Evolutionary conservation across 1,140 invertebrate genomes (phyloP).

Genomic region (Chrysomallon squamiferum): DNA sequence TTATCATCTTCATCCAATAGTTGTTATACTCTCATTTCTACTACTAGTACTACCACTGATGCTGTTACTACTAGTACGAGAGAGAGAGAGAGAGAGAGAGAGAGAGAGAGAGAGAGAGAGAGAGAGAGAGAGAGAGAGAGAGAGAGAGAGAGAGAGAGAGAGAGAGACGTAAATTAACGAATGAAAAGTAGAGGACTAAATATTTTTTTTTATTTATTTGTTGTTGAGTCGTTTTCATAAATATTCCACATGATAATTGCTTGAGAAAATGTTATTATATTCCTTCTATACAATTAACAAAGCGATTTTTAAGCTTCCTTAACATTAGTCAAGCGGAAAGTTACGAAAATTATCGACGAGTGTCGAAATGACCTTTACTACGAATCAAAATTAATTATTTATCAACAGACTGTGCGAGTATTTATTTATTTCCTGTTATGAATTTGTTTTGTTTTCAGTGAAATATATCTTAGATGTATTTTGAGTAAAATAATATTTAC

Average conservation of each 20-base stretch:
- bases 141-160: not conserved
- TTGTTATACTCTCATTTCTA: not conserved
- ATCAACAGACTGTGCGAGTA: too few species aligned
- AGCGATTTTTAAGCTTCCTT: constrained; percentile 51
- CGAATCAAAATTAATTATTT: too few species aligned
- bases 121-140: constrained; percentile 4
- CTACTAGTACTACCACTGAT: not conserved
- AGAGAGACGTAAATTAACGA: too few species aligned
- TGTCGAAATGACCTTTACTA: too few species aligned
- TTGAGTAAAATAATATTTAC: too few species aligned
- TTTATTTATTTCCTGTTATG: too few species aligned
- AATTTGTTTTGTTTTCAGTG: too few species aligned
- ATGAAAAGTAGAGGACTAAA: not conserved
- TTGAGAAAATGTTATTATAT: constrained; percentile 9
- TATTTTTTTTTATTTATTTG: not conserved
- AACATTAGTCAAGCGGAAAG: not conserved
- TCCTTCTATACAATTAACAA: constrained; percentile 45
- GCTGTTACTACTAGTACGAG: not conserved
- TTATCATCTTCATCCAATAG: not conserved
- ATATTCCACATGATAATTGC: not conserved
- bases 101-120: constrained; percentile 2
- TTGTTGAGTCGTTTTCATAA: not conserved
- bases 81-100: not conserved
- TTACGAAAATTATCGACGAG: too few species aligned
- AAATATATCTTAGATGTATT: too few species aligned